Conservation (phyloP, 2,888 invertebrate genomes). For the Schizotus pectinicornis region DNA sequence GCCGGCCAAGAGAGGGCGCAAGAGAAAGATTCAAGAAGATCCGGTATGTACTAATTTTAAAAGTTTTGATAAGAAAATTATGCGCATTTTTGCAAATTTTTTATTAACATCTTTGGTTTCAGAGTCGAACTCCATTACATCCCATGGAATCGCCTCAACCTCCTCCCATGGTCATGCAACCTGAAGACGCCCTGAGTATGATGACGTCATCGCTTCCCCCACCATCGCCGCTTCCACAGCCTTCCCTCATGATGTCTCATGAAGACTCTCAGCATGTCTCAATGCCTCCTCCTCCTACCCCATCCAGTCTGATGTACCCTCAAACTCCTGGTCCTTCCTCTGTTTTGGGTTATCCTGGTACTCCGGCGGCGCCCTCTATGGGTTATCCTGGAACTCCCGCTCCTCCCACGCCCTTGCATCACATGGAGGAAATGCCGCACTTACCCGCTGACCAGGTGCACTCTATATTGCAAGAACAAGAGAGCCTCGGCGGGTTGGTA, state of each 20-base stretch:
- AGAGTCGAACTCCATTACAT: constrained; percentile 54
- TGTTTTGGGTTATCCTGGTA: constrained; percentile 40
- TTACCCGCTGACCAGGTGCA: constrained; percentile 66
- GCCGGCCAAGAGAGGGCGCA: constrained; percentile 62
- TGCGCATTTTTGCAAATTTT: not conserved
- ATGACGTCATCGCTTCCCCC: constrained; percentile 43
- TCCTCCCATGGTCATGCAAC: constrained; percentile 28
- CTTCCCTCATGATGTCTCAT: constrained; percentile 24
- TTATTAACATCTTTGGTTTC: constrained; percentile 19
- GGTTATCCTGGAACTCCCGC: constrained; percentile 50
- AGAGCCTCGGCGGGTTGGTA: constrained; percentile 46
- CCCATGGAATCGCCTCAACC: constrained; percentile 47
- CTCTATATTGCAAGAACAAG: constrained; percentile 55
- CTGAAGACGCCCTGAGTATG: too few species aligned
- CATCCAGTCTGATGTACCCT: constrained; percentile 56
- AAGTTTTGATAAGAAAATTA: not conserved
- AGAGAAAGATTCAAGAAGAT: constrained; percentile 57
- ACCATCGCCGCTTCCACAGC: constrained; percentile 35
- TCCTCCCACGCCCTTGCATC: constrained; percentile 55
- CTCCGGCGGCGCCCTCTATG: constrained; percentile 29
- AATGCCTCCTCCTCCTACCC: constrained; percentile 60
- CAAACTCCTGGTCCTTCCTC: constrained; percentile 58
- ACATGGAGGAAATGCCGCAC: constrained; percentile 66
- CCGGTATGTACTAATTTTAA: constrained; percentile 40
- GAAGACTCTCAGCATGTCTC: constrained; percentile 29